These are phyloP conservation scores for Acrobasis suavella DNA, from an alignment of 2,888 invertebrate genomes.

Conservation along the genomic window DNA sequence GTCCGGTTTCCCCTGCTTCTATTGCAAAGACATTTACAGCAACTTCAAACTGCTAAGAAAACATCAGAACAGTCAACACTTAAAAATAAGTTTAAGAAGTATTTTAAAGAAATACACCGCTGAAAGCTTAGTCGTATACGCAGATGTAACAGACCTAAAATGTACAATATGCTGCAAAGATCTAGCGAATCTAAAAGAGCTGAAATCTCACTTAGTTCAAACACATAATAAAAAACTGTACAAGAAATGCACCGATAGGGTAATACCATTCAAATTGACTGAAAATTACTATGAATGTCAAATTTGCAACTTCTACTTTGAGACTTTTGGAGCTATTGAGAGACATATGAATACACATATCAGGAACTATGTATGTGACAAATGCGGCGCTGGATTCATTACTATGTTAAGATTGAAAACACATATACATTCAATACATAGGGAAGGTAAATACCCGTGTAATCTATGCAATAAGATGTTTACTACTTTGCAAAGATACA, in stretches of 20 bases:
- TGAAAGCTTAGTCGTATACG: conserved; percentile 62
- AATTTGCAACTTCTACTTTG: conserved; percentile 60
- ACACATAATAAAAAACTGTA: conserved; percentile 57
- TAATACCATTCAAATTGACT: conserved; percentile 63
- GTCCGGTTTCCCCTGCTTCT: conserved; percentile 66
- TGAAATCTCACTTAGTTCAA: conserved; percentile 58
- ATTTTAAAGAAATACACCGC: conserved; percentile 52
- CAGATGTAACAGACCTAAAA: conserved; percentile 57
- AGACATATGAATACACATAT: conserved; percentile 72
- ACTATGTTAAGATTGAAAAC: conserved; percentile 64
- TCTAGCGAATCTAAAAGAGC: conserved; percentile 47
- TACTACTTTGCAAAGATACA: conserved; percentile 53
- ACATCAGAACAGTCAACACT: conserved; percentile 46
- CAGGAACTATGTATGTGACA: conserved; percentile 65
- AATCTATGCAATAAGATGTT: conserved; percentile 60
- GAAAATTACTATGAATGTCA: conserved; percentile 57
- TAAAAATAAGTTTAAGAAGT: conserved; percentile 44
- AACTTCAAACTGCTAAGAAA: conserved; percentile 48
- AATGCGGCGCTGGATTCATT: conserved; percentile 66
- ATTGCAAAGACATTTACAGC: conserved; percentile 58
- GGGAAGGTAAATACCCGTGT: conserved; percentile 52
- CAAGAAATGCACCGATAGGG: conserved; percentile 51
- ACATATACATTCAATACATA: conserved; percentile 59
- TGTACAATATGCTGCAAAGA: conserved; percentile 52
- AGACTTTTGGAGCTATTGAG: conserved; percentile 69